phyloP scores from a whole-genome alignment of 2,113 vertebrate species.

The Festucalex cinctus region DNA sequence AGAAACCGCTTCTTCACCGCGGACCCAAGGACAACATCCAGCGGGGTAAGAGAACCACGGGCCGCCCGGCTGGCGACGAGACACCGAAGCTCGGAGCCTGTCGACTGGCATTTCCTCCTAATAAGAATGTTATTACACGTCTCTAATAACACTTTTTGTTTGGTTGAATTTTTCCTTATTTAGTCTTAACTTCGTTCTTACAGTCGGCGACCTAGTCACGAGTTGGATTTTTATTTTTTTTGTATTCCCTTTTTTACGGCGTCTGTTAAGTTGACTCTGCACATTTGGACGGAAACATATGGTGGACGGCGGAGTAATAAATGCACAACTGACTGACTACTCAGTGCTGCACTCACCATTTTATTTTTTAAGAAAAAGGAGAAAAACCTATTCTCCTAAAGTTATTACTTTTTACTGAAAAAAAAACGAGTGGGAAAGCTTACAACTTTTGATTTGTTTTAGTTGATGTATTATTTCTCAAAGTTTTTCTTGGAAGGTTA shows the following conservation, averaged over 20 bases:
- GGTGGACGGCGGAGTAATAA: background rate
- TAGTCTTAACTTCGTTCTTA: background rate
- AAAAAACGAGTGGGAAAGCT: no score
- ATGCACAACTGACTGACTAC: no score
- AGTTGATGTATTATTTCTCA: no score
- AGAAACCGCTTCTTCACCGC: conserved; percentile 62
- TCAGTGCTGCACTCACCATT: no score
- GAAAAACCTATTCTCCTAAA: no score
- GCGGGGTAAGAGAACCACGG: conserved; percentile 38
- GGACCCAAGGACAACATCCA: conserved; percentile 35
- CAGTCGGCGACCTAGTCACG: background rate
- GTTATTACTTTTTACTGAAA: no score
- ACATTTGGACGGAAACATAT: background rate
- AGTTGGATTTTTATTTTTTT: background rate
- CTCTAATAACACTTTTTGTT: background rate
- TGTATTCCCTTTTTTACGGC: no score
- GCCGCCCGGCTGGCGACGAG: background rate
- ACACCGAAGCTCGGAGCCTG: background rate
- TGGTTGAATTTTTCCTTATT: no score
- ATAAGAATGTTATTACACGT: background rate
- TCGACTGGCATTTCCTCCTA: no score
- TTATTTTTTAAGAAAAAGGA: no score
- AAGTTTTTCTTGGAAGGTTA: no score
- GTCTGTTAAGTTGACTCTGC: background rate
- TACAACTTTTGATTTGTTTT: no score